A percentile compares a stretch with the other conserved stretches of the same genome.
Conservation (phyloP, 2,888 invertebrate species). For the Agelastica alni region DNA sequence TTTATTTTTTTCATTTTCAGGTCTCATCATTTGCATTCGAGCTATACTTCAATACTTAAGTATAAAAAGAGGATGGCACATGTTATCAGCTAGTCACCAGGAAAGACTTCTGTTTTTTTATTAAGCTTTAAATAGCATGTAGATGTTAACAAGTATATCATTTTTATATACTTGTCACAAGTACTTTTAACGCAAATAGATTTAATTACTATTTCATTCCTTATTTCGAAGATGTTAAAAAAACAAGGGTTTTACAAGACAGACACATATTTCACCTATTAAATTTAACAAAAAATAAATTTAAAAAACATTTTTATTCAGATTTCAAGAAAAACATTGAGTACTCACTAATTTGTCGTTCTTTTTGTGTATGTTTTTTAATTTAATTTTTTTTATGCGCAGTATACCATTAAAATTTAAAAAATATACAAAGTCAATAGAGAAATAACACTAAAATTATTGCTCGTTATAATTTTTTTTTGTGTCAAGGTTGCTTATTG, state of each 20-base stretch:
- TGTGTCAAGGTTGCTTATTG: background rate
- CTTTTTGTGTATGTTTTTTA: too few species aligned
- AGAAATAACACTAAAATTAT: background rate
- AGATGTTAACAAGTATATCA: conserved; percentile 24
- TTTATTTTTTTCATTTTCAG: conserved; percentile 57
- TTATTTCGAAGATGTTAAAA: conserved; percentile 18
- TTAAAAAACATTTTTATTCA: too few species aligned
- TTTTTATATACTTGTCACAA: conserved; percentile 26
- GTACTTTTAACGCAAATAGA: conserved; percentile 29
- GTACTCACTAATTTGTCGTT: too few species aligned
- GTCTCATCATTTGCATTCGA: conserved; percentile 82
- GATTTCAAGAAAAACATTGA: too few species aligned
- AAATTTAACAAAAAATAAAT: too few species aligned
- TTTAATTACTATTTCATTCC: conserved; percentile 29
- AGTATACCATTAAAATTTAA: too few species aligned
- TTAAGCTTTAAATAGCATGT: conserved; percentile 52
- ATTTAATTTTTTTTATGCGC: too few species aligned
- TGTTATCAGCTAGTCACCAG: conserved; percentile 83
- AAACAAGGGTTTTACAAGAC: too few species aligned
- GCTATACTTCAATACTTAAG: conserved; percentile 87
- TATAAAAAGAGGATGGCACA: conserved; percentile 87
- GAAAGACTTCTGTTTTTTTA: conserved; percentile 88
- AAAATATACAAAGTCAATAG: too few species aligned
- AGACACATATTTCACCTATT: too few species aligned
- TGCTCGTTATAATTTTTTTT: background rate